phyloP scores from a whole-genome alignment of 2,113 vertebrate genomes.

The Marmota flaviventris region DNA sequence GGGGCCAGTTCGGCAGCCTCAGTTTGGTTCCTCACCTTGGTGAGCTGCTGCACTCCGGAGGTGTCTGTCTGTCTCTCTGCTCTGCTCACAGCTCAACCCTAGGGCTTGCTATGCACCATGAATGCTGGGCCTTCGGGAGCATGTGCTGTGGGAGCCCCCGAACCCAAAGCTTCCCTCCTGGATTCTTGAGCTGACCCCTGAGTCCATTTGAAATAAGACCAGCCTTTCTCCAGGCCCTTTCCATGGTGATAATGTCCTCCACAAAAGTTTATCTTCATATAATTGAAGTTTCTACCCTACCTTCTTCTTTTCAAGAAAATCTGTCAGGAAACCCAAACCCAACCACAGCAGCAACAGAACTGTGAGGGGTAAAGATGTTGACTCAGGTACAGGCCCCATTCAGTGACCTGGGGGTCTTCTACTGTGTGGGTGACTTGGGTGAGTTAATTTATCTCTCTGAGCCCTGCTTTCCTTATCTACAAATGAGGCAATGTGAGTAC shows the following conservation, averaged over 20 bases:
- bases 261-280: neutral
- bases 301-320: neutral
- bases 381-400: no score
- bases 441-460: neutral
- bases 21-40: neutral
- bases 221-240: neutral
- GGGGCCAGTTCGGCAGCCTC: neutral
- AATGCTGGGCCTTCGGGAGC: no score
- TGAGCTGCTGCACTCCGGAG: neutral
- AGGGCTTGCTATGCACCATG: accelerated
- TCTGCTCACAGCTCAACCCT: neutral
- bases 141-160: accelerated
- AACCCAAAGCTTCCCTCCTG: neutral
- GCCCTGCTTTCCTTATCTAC: neutral
- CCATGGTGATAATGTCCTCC: neutral
- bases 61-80: accelerated
- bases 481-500: neutral
- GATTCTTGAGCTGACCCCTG: neutral
- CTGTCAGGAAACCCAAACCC: neutral
- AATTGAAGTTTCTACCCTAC: neutral
- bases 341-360: neutral
- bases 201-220: neutral
- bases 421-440: neutral
- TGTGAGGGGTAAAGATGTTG: neutral
- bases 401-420: neutral